Base-by-base conservation (phyloP, 1,140 invertebrate genomes). In the Drosophila willistoni region DNA sequence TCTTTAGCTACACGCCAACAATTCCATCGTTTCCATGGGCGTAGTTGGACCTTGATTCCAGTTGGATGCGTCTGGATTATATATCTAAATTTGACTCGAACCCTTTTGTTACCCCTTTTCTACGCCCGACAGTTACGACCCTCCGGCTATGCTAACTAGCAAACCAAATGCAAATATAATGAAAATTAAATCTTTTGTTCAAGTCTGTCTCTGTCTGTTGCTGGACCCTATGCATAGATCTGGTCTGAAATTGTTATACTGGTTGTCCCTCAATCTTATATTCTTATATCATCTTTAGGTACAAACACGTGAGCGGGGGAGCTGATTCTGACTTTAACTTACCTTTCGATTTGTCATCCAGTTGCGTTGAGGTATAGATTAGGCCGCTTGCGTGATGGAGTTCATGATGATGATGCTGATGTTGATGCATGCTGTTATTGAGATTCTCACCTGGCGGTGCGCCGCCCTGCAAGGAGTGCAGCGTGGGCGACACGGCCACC, bases 321-420 rank as follows among this genome's bases (percentile, higher is more conserved):
- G 9, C 9, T 2, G 34, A 36, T 29, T 6, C 29, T 29, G 6
- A 29, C 29, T 29, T 29, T 6, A 34, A 51, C 71, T 77, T 71
- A 91, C 90, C 79, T 76, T 91, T 91, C 2, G 66, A 70, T 47
- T 90, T 91, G 25, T 87, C 82, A 65, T 90, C 90, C 47, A 73
- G 64, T 51, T 80, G 73, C 17, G 77, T 33, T 51, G 69, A 57
- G 44, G 39, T 55, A 79, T 79, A 86, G 7, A 79, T 51, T 33
- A 75, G 68, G 44, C 68, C 62, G 64, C 73, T 59, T 36, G 70
- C 36, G 41, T 69, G 65, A 9, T 75, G 73, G 22, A 51, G 44
- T 10, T 51, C 44, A 51, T 51, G 44, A 22, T 66, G 73, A 19
- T 76, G 78, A 47, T 68, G 64, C 39, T 90, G 81, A 34, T 71